Conservation (phyloP, 2,113 vertebrate species). For the Tiliqua scincoides region DNA sequence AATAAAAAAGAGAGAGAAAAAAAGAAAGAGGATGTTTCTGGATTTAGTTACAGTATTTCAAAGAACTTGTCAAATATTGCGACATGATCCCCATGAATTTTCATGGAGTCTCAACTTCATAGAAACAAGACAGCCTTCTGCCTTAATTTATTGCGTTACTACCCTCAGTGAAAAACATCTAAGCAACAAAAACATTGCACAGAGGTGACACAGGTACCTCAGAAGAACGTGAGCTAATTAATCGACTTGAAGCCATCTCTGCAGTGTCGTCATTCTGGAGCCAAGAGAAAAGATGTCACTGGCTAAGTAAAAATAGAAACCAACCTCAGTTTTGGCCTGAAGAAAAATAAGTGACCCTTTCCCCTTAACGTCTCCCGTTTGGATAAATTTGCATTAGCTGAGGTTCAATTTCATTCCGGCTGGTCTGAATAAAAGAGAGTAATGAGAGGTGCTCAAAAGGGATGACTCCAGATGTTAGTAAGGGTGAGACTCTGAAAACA, state of each 20-base stretch:
- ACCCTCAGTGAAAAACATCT: constrained; percentile 18
- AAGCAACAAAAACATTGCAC: not conserved
- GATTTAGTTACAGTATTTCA: constrained; percentile 41
- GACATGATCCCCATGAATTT: constrained; percentile 21
- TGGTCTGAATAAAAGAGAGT: not conserved
- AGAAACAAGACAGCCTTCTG: constrained; percentile 10
- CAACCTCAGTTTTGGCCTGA: not conserved
- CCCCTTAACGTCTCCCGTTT: not conserved
- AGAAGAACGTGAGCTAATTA: not conserved
- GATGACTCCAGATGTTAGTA: not conserved
- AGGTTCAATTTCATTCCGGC: not conserved
- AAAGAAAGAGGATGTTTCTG: not conserved
- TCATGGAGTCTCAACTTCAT: constrained; percentile 18
- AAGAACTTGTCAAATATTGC: not conserved
- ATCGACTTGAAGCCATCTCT: constrained; percentile 4
- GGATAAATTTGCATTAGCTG: not conserved
- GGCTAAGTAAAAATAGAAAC: not conserved
- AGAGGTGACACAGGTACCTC: not conserved
- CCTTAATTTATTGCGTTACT: constrained; percentile 41
- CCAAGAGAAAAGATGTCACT: not conserved
- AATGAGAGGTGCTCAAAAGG: not conserved
- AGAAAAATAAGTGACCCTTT: not conserved
- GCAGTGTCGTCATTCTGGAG: not conserved
- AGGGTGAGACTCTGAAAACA: not conserved
- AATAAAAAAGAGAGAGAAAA: not conserved